Conservation (phyloP, 2,113 vertebrate genomes). For the Agelaius tricolor region DNA sequence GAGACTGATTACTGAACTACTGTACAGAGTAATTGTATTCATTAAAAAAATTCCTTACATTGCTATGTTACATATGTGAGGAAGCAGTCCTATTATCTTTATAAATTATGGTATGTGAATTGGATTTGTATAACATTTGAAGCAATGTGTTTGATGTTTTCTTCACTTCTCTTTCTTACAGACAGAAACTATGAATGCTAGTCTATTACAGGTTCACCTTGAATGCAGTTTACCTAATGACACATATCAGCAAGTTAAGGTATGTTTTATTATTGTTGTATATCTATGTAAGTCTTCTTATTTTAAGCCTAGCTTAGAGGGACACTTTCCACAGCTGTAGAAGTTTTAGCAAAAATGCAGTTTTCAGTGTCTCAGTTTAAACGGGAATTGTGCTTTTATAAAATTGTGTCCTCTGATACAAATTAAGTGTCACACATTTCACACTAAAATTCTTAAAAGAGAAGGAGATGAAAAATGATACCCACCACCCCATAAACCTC, state of each 20-base stretch:
- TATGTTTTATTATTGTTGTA: slow-evolving; percentile 49
- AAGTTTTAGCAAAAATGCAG: background rate
- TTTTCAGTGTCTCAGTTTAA: background rate
- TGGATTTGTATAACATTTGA: background rate
- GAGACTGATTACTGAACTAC: background rate
- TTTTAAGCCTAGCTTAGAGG: background rate
- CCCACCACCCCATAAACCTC: background rate
- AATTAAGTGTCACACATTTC: background rate
- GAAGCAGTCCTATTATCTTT: background rate
- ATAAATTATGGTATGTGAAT: background rate
- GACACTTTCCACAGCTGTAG: background rate
- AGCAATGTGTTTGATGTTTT: background rate
- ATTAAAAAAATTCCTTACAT: rapidly evolving
- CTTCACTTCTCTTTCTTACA: slow-evolving; percentile 57
- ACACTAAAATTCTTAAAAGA: background rate
- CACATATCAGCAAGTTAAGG: slow-evolving; percentile 82
- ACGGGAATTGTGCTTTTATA: background rate
- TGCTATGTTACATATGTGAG: background rate
- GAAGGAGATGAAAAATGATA: background rate
- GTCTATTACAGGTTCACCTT: slow-evolving; percentile 87
- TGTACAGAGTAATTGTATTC: background rate
- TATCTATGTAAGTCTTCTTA: background rate
- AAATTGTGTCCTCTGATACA: background rate
- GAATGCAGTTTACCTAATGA: slow-evolving; percentile 88
- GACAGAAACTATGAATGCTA: slow-evolving; percentile 90